Conservation (phyloP, 1,140 invertebrate species). For the Epicauta chinensis region DNA sequence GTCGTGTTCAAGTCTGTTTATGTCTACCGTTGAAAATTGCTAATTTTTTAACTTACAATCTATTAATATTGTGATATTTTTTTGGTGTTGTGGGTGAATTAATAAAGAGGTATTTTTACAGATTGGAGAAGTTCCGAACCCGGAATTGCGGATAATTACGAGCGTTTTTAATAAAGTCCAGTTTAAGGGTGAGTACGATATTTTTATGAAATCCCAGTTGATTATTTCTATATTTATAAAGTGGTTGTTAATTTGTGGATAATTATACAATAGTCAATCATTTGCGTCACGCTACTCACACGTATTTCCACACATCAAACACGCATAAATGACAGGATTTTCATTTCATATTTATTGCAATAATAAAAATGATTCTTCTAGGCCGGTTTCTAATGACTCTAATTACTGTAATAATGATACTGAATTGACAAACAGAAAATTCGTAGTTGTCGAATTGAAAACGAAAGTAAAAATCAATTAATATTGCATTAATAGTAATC, state of each 20-base stretch:
- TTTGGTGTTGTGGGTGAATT: no score
- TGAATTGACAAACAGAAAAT: no score
- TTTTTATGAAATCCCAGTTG: no score
- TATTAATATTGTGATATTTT: no score
- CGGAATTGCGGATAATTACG: constrained; percentile 78
- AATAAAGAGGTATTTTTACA: constrained; percentile 43
- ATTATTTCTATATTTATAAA: no score
- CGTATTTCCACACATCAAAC: constrained; percentile 5
- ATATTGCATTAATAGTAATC: no score
- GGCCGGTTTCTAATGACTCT: no score
- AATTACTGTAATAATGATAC: no score
- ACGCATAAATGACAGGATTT: not conserved
- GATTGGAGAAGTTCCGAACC: constrained; percentile 79
- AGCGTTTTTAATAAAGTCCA: constrained; percentile 77
- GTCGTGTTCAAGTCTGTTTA: constrained; percentile 16
- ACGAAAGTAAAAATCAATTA: no score
- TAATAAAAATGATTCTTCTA: no score
- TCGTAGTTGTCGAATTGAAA: no score
- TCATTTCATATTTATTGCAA: constrained; percentile 7
- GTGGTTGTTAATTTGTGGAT: constrained; percentile 16
- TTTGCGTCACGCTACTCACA: constrained; percentile 17
- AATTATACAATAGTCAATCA: constrained; percentile 24
- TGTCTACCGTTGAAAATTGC: constrained; percentile 26
- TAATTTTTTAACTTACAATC: no score
- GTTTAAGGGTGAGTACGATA: constrained; percentile 68